Evolutionary conservation across 2,113 vertebrate genomes (phyloP).

Genomic region (Perognathus longimembris): DNA sequence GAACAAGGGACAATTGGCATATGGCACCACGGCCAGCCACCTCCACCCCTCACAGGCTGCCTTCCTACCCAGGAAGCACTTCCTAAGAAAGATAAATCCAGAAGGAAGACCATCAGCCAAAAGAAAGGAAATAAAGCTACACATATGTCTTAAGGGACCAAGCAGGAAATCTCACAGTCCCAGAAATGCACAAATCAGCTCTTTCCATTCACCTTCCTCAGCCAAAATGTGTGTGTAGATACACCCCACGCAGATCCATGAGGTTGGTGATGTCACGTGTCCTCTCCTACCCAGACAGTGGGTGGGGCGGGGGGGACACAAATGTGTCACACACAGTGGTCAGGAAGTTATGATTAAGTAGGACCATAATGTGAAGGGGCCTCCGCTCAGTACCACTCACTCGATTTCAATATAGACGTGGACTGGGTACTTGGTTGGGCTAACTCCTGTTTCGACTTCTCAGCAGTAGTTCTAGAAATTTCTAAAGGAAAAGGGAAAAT

Average conservation of each 20-base stretch:
- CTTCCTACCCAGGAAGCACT: background rate
- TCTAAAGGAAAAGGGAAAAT: background rate
- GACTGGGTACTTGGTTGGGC: background rate
- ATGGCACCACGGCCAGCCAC: fast-evolving
- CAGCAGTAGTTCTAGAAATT: constrained; percentile 27
- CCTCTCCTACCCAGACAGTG: background rate
- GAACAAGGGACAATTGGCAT: background rate
- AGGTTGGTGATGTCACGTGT: background rate
- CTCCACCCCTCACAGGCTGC: background rate
- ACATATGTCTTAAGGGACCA: background rate
- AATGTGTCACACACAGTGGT: background rate
- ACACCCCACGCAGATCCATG: background rate
- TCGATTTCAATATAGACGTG: background rate
- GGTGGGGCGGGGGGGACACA: background rate
- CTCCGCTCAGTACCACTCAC: background rate
- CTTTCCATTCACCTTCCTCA: background rate
- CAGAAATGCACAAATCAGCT: background rate
- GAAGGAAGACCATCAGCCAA: background rate
- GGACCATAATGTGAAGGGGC: background rate
- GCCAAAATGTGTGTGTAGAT: background rate
- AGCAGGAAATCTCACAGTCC: background rate
- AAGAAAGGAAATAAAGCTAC: background rate
- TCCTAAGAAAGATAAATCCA: background rate
- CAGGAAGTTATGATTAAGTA: background rate
- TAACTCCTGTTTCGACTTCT: constrained; percentile 12